Conservation (phyloP, 2,113 vertebrate species). For the Polyodon spathula region DNA sequence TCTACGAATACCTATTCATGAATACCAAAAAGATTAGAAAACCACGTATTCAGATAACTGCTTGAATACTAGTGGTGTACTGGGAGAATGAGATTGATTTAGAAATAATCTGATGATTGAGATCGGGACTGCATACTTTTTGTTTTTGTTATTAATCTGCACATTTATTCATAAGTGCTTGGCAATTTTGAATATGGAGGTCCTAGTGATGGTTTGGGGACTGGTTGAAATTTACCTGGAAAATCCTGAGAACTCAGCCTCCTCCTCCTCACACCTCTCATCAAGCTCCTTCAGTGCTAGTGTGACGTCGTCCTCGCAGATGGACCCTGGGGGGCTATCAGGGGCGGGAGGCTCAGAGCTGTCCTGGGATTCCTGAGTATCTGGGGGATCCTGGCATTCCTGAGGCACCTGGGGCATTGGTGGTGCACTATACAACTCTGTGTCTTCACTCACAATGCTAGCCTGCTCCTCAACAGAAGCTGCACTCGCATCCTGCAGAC, state of each 20-base stretch:
- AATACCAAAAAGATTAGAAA: too few relatives aligned
- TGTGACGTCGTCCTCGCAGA: constrained; percentile 92
- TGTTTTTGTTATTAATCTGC: too few relatives aligned
- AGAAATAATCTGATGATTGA: too few relatives aligned
- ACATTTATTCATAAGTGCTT: too few relatives aligned
- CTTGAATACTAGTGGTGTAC: too few relatives aligned
- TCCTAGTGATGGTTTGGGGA: not conserved
- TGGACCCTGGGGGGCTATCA: constrained; percentile 70
- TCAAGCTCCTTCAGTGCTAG: constrained; percentile 90
- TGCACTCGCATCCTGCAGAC: constrained; percentile 61
- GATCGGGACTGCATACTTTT: too few relatives aligned
- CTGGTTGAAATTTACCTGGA: constrained; percentile 67
- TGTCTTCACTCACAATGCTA: constrained; percentile 80
- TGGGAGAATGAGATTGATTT: too few relatives aligned
- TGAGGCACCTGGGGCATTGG: constrained; percentile 65
- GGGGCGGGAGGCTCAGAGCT: constrained; percentile 56
- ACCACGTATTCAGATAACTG: too few relatives aligned
- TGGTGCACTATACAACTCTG: constrained; percentile 68
- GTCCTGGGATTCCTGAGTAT: constrained; percentile 54
- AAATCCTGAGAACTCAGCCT: constrained; percentile 82
- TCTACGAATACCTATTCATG: too few relatives aligned
- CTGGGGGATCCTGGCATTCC: constrained; percentile 47
- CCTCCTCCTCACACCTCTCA: constrained; percentile 91
- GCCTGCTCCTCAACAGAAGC: constrained; percentile 78
- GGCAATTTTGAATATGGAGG: too few relatives aligned